Conservation (phyloP, 1,140 invertebrate genomes). For the Helicoverpa armigera region DNA sequence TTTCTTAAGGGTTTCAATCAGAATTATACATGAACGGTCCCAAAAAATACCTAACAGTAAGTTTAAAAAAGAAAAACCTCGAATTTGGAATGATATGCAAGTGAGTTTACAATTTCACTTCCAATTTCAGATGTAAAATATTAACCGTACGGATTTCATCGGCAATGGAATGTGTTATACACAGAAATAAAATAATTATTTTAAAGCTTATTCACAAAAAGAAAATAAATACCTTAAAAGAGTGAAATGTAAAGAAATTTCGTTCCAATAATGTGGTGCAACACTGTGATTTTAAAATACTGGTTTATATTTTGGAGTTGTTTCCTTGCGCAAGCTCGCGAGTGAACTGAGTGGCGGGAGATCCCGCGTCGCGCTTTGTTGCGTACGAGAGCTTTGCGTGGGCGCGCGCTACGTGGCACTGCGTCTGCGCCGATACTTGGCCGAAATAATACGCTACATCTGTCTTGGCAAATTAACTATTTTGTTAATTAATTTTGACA, state of each 20-base stretch:
- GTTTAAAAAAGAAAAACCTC: no score
- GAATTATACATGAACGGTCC: background rate
- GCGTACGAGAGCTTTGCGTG: slow-evolving; percentile 69
- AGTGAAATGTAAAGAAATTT: slow-evolving; percentile 41
- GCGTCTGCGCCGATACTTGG: slow-evolving; percentile 66
- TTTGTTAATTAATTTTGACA: slow-evolving; percentile 69
- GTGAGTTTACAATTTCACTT: no score
- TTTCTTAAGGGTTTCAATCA: background rate
- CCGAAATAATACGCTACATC: slow-evolving; percentile 68
- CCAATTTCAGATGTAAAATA: background rate
- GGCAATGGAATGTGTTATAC: no score
- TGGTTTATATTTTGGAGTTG: slow-evolving; percentile 58
- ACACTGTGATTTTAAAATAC: slow-evolving; percentile 47
- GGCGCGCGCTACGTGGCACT: slow-evolving; percentile 61
- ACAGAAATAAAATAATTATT: background rate
- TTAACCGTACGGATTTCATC: background rate
- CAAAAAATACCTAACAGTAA: no score
- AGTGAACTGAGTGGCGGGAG: slow-evolving; percentile 68
- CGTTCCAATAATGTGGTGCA: slow-evolving; percentile 43
- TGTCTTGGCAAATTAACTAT: slow-evolving; percentile 73
- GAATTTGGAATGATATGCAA: background rate
- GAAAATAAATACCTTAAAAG: slow-evolving; percentile 49
- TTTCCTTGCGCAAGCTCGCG: slow-evolving; percentile 68
- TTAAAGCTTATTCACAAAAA: background rate
- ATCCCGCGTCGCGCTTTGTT: slow-evolving; percentile 70